Evolutionary conservation across 1,140 invertebrate species (phyloP).

Genomic region (Drosophila elegans): DNA sequence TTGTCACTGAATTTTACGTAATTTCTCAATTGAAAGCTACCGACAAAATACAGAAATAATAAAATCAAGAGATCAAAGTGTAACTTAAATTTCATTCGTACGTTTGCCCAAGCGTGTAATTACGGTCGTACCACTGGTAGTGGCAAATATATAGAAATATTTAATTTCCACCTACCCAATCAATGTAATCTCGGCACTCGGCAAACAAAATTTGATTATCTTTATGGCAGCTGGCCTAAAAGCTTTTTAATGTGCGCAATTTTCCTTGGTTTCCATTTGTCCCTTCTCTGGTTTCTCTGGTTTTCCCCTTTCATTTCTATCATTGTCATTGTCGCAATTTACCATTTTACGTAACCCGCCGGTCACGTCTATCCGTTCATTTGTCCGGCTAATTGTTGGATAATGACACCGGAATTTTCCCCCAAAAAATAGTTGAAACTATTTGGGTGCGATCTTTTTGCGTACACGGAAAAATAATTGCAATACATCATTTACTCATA

Average conservation of each 20-base stretch:
- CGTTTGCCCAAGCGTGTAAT: conserved; percentile 39
- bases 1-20: conserved; percentile 31
- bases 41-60: conserved; percentile 22
- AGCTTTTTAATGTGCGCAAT: conserved; percentile 60
- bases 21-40: conserved; percentile 48
- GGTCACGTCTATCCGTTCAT: conserved; percentile 45
- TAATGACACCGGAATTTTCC: conserved; percentile 38
- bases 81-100: conserved; percentile 10
- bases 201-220: conserved; percentile 56
- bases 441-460: conserved; percentile 6
- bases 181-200: conserved; percentile 45
- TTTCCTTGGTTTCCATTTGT: conserved; percentile 16
- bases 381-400: conserved; percentile 55
- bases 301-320: conserved; percentile 12
- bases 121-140: conserved; percentile 13
- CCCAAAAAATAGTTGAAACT: background rate
- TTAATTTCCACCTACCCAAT: conserved; percentile 33
- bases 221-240: conserved; percentile 42
- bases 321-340: conserved; percentile 56
- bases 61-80: conserved; percentile 51
- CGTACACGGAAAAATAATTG: background rate
- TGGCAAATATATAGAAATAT: conserved; percentile 22
- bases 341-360: conserved; percentile 48
- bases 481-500: no score
- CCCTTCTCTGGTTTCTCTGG: background rate